Evolutionary conservation across 2,113 vertebrate species (phyloP).

Genomic region (Artemisiospiza belli): DNA sequence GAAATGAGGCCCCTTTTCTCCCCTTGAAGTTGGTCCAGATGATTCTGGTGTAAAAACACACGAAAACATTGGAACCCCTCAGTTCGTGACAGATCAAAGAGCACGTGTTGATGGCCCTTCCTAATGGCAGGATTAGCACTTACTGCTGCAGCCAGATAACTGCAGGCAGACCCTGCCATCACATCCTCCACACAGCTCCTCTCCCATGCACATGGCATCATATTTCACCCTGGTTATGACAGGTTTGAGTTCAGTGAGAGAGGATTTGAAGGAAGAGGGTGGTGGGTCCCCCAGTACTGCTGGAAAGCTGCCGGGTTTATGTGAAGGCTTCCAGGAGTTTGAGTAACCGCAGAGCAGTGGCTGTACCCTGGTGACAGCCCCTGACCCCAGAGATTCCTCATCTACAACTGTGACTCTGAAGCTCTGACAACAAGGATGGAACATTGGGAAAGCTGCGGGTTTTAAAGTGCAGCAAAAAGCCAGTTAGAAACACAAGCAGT

Average conservation of each 20-base stretch:
- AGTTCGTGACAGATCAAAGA: background rate
- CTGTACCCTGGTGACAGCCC: background rate
- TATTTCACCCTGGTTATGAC: background rate
- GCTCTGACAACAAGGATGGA: background rate
- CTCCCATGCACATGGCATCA: background rate
- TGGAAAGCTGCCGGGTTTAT: background rate
- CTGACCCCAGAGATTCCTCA: background rate
- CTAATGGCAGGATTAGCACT: background rate
- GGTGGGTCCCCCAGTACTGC: accelerated
- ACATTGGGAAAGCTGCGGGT: accelerated
- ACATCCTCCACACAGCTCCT: background rate
- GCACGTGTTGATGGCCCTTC: background rate
- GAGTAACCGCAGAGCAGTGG: background rate
- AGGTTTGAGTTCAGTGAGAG: background rate
- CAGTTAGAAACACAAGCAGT: background rate
- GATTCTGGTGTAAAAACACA: background rate
- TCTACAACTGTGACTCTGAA: accelerated
- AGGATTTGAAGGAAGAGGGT: background rate
- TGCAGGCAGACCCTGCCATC: background rate
- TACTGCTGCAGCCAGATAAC: background rate
- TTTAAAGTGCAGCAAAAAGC: background rate
- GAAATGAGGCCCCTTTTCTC: background rate
- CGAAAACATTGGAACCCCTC: background rate
- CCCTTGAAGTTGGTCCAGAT: background rate
- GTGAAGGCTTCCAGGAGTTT: background rate